Evolutionary conservation across 2,888 invertebrate genomes (phyloP).

Genomic region (Microctonus brassicae): DNA sequence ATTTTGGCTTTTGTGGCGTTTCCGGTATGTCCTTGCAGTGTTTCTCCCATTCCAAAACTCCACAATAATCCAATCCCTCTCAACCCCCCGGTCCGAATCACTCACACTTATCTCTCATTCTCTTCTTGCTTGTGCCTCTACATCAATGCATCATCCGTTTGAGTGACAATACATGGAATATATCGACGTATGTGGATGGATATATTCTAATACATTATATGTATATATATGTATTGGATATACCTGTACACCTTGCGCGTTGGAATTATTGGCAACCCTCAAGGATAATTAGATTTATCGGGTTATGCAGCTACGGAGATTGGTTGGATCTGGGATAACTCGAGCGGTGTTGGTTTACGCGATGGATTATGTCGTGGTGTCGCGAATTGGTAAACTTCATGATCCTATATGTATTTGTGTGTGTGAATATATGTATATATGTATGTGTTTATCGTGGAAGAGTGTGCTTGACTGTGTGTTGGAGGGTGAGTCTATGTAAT

Average conservation of each 20-base stretch:
- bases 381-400: constrained; percentile 33
- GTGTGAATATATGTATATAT: background rate
- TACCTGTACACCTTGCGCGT: constrained; percentile 13
- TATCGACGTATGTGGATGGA: background rate
- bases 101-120: background rate
- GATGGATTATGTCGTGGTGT: constrained; percentile 50
- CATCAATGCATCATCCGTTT: too few relatives aligned
- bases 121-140: too few relatives aligned
- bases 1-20: constrained; percentile 30
- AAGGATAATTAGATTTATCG: constrained; percentile 62
- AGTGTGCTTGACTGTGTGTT: too few relatives aligned
- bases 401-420: background rate
- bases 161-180: background rate
- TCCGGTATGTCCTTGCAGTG: constrained; percentile 24
- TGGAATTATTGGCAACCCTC: constrained; percentile 60
- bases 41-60: constrained; percentile 16
- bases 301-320: constrained; percentile 57
- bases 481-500: too few relatives aligned
- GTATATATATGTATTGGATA: background rate
- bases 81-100: background rate
- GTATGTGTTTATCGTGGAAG: background rate
- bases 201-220: constrained; percentile 16
- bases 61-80: background rate
- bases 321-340: constrained; percentile 51
- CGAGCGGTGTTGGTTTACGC: constrained; percentile 47